Evolutionary conservation across 2,888 invertebrate species (phyloP).

Genomic region (Andrena fulva): DNA sequence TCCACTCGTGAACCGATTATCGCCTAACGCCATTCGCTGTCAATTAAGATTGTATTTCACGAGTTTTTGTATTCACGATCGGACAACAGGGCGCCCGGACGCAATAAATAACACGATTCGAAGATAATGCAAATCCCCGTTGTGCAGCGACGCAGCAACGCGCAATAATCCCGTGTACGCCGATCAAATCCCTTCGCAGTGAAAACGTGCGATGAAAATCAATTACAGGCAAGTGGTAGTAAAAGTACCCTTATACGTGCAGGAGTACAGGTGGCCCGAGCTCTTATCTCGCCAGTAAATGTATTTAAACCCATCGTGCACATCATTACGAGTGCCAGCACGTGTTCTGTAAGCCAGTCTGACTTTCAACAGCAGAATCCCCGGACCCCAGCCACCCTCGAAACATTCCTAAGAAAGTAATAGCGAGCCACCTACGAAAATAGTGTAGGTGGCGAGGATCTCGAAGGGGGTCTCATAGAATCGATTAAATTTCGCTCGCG

Average conservation of each 20-base stretch:
- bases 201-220: neutral
- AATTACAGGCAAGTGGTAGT: constrained; percentile 10
- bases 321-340: neutral
- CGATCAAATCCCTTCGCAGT: neutral
- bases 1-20: constrained; percentile 17
- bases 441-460: neutral
- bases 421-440: neutral
- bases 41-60: constrained; percentile 29
- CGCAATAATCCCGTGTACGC: constrained; percentile 7
- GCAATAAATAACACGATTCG: constrained; percentile 41
- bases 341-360: neutral
- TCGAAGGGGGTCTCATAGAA: neutral
- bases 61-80: neutral
- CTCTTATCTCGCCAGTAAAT: neutral
- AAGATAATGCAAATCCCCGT: constrained; percentile 32
- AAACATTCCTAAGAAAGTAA: neutral
- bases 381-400: neutral
- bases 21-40: neutral
- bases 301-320: neutral
- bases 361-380: neutral
- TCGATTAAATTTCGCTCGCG: constrained; percentile 26
- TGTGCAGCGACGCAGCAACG: neutral
- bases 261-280: neutral
- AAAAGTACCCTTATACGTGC: neutral
- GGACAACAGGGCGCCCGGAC: neutral